A percentile compares a stretch with the other conserved stretches of the same genome.
phyloP scores from a whole-genome alignment of 2,888 invertebrate genomes.

The Tetanocera ferruginea region DNA sequence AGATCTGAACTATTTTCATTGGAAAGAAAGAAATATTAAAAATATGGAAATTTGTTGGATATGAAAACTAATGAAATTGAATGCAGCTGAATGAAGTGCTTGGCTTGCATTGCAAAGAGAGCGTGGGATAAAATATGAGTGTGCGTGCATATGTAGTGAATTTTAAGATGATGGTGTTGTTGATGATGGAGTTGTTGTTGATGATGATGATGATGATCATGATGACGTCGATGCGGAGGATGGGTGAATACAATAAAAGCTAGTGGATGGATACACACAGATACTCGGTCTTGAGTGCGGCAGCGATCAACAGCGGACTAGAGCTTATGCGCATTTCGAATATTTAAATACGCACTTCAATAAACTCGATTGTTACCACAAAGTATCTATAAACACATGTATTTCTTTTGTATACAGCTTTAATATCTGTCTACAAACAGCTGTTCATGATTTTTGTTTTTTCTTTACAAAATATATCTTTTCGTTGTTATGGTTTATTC shows the following conservation, averaged over 20 bases:
- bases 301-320: not conserved
- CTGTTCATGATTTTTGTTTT: no score
- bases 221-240: not conserved
- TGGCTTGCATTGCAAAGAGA: constrained; percentile 16
- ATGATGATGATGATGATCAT: not conserved
- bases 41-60: constrained; percentile 18
- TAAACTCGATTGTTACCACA: no score
- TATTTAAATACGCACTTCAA: no score
- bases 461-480: no score
- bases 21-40: constrained; percentile 6
- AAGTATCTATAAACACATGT: no score
- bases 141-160: not conserved
- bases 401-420: no score
- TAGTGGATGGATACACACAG: not conserved
- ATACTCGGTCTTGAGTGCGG: not conserved
- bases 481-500: no score
- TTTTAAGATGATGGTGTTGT: not conserved
- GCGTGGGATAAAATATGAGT: constrained; percentile 15
- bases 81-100: constrained; percentile 19
- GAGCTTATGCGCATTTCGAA: no score
- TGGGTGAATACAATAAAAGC: not conserved
- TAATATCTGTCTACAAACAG: no score
- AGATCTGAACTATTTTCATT: constrained; percentile 20
- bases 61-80: constrained; percentile 8
- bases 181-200: not conserved